Evolutionary conservation across 2,888 invertebrate species (phyloP).

Genomic region (Troides oblongomaculatus): DNA sequence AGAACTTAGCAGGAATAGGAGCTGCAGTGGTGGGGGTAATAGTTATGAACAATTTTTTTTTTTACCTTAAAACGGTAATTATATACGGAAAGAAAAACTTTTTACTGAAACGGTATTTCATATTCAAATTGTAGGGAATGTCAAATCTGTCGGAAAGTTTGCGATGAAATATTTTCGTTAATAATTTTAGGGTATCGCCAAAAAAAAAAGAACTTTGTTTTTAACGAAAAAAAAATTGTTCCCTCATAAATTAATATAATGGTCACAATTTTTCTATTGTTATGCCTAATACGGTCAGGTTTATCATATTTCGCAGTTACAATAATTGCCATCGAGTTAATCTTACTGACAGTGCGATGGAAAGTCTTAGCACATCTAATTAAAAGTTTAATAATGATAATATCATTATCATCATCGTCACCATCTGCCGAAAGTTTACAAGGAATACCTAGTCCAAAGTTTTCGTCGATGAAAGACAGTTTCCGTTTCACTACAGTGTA

Average conservation of each 20-base stretch:
- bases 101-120: background rate
- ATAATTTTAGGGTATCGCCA: background rate
- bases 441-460: too few relatives aligned
- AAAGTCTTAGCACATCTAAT: too few relatives aligned
- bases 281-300: too few relatives aligned
- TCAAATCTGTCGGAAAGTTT: background rate
- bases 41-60: too few relatives aligned
- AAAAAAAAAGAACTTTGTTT: background rate
- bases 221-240: background rate
- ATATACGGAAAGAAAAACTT: background rate
- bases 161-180: background rate
- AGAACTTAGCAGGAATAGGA: too few relatives aligned
- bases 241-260: background rate
- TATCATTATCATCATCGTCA: too few relatives aligned
- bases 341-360: too few relatives aligned
- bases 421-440: too few relatives aligned
- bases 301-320: too few relatives aligned
- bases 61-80: background rate
- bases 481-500: background rate
- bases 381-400: too few relatives aligned
- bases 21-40: too few relatives aligned
- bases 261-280: background rate
- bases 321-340: too few relatives aligned
- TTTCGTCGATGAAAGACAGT: background rate
- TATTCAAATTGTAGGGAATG: background rate